Percentiles rank a stretch among this genome's conserved stretches.
Conservation (phyloP, 2,113 vertebrate genomes). For the Corythornis madagascariensis region DNA sequence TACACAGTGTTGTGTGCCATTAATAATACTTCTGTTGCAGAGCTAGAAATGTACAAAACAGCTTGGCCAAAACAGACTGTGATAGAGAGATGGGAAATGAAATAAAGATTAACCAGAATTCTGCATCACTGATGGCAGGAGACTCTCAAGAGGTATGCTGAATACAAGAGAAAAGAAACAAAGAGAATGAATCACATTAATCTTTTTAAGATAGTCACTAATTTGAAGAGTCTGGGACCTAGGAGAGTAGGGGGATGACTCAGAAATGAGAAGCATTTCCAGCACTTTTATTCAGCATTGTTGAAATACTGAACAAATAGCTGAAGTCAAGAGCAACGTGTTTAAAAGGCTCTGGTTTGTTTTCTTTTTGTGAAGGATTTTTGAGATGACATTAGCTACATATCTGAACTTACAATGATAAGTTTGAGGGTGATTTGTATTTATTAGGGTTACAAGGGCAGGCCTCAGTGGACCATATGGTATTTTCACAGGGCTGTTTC, state of each 20-base stretch:
- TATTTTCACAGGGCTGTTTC: slow-evolving; percentile 56
- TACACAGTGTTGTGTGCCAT: not conserved
- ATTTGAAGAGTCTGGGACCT: slow-evolving; percentile 29
- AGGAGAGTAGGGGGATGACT: slow-evolving; percentile 5
- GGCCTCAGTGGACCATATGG: not conserved
- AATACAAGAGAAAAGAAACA: not conserved
- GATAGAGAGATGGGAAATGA: not conserved
- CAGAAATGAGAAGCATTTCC: slow-evolving; percentile 42
- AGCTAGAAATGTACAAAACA: not conserved
- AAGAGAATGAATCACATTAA: not conserved
- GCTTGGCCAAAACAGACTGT: not conserved
- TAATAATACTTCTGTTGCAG: not conserved
- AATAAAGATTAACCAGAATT: not conserved
- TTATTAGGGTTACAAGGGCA: slow-evolving; percentile 62
- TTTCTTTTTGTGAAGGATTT: slow-evolving; percentile 63
- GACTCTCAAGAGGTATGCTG: not conserved
- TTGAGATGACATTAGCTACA: slow-evolving; percentile 61
- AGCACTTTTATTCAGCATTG: slow-evolving; percentile 38
- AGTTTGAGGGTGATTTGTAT: slow-evolving; percentile 55
- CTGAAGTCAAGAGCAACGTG: slow-evolving; percentile 52
- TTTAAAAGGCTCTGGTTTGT: slow-evolving; percentile 53
- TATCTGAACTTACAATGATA: slow-evolving; percentile 47
- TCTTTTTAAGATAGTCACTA: slow-evolving; percentile 14
- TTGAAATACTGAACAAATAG: slow-evolving; percentile 54
- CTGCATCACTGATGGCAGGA: not conserved